Base-by-base conservation (phyloP, 1,140 invertebrate genomes). In the Helicoverpa armigera region DNA sequence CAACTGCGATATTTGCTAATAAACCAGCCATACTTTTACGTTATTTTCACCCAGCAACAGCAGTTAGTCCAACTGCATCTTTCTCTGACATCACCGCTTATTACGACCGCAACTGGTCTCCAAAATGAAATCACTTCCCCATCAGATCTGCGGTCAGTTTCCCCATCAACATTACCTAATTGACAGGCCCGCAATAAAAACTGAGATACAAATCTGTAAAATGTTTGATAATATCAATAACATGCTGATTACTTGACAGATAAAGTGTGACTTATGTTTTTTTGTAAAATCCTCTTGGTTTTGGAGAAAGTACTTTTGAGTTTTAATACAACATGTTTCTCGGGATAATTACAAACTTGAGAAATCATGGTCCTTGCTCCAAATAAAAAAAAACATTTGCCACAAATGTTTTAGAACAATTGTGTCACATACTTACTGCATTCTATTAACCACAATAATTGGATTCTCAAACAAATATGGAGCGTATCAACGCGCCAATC, bases 101-200 rank as follows among this genome's bases (percentile, higher is more conserved):
- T 65, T 65, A 16, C 35, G 43, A 16, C 54, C 54, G 43, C 72
- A 75, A 11, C 10, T 14, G 35, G 53, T 35, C 72, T 18, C 72
- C 16, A n/a, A 53, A 53, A 54, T 31, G 69, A 56, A 72, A 72
- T 58, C 31, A 31, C 56, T 75, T 65, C 72, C 35, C 72, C 35
- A 50, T 43, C 54, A 48, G 31, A 35, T 58, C 43, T 74, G 70
- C 54, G 70, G 70, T 74, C 70, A 60, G 29, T 74, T 74, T 74
- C 70, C n/a, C 53, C 51, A 73, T 58, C 70, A 14, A 14, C 2
- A 3, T 74, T 74, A 58, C 54, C 1, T 58, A 74, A 74, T 51
- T 10, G 1, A 48, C 10, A 13, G 2, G 3, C 14, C 14, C 69
- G 51, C 11, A 13, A 75, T 58, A 69, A 65, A 54, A 63, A 43